Conservation (phyloP, 2,888 invertebrate genomes). For the Congeria kusceri region DNA sequence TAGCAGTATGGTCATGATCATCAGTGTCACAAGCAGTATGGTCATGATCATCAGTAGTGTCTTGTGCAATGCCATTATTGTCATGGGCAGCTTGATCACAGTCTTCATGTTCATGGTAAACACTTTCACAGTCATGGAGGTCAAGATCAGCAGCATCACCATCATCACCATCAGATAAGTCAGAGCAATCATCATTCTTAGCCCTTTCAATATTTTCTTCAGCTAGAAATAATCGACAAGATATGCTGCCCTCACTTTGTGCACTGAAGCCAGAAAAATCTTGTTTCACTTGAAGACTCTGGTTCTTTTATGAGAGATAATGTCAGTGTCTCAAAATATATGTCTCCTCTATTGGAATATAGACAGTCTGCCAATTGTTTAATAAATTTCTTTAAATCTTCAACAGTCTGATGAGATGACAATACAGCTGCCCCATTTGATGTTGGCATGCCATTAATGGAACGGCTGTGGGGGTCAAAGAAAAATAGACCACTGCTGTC, state of each 20-base stretch:
- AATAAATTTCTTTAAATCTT: conserved; percentile 5
- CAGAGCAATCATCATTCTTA: conserved; percentile 12
- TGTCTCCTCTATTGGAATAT: conserved; percentile 1
- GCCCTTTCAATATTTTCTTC: conserved; percentile 7
- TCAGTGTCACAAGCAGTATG: no score
- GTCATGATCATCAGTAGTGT: no score
- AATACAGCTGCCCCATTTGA: conserved; percentile 6
- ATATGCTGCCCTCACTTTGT: conserved; percentile 6
- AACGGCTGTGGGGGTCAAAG: no score
- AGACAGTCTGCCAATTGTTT: conserved; percentile 3
- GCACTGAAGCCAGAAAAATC: conserved; percentile 17
- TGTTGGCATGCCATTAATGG: not conserved
- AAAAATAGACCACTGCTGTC: no score
- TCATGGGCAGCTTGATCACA: no score
- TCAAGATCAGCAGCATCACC: not conserved
- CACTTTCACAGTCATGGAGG: no score
- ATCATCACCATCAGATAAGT: not conserved
- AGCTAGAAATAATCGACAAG: conserved; percentile 14
- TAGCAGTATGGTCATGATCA: no score
- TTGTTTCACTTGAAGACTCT: conserved; percentile 8
- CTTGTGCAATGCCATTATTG: no score
- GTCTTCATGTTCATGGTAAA: no score
- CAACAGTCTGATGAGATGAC: conserved; percentile 5
- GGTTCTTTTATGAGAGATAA: not conserved
- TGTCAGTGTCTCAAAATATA: conserved; percentile 4